Percentiles rank a stretch among this genome's conserved stretches.
These are phyloP conservation scores for Ophioninae sp. DNA, from an alignment of 2,888 invertebrate species.

Conservation along the genomic window DNA sequence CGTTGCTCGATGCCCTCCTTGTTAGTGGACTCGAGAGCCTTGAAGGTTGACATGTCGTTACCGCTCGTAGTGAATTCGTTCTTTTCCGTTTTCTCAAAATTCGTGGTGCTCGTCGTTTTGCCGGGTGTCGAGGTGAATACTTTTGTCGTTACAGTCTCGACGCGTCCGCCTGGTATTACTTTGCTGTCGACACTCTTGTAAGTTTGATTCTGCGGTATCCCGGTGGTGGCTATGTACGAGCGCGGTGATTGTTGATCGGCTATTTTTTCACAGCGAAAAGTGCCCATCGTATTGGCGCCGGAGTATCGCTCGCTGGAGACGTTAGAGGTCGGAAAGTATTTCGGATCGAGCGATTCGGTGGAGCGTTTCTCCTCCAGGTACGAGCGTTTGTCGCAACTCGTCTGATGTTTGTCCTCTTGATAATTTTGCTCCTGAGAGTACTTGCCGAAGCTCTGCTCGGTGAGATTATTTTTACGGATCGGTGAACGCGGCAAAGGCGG, in stretches of 20 bases:
- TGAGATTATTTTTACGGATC: constrained; percentile 36
- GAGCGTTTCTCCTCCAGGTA: constrained; percentile 21
- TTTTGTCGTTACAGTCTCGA: constrained; percentile 84
- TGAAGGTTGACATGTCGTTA: constrained; percentile 80
- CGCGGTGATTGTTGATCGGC: constrained; percentile 51
- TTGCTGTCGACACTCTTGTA: constrained; percentile 81
- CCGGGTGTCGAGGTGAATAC: constrained; percentile 84
- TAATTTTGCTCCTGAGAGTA: constrained; percentile 45
- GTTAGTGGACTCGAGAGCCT: constrained; percentile 75
- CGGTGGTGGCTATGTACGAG: constrained; percentile 55
- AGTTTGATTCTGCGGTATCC: constrained; percentile 69
- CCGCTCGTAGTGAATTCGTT: constrained; percentile 82
- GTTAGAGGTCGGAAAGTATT: constrained; percentile 54
- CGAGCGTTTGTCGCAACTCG: constrained; percentile 58
- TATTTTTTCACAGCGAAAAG: constrained; percentile 70
- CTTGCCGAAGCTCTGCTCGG: constrained; percentile 45
- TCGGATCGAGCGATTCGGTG: constrained; percentile 64
- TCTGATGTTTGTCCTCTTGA: constrained; percentile 30
- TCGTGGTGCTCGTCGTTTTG: constrained; percentile 82
- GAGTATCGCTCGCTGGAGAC: constrained; percentile 67
- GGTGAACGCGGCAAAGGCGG: constrained; percentile 55
- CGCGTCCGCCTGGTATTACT: constrained; percentile 83
- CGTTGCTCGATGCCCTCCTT: constrained; percentile 85
- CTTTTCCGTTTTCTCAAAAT: constrained; percentile 83
- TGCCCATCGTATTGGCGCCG: constrained; percentile 71